Conservation (phyloP, 2,888 invertebrate species). For the Andricus curvator region DNA sequence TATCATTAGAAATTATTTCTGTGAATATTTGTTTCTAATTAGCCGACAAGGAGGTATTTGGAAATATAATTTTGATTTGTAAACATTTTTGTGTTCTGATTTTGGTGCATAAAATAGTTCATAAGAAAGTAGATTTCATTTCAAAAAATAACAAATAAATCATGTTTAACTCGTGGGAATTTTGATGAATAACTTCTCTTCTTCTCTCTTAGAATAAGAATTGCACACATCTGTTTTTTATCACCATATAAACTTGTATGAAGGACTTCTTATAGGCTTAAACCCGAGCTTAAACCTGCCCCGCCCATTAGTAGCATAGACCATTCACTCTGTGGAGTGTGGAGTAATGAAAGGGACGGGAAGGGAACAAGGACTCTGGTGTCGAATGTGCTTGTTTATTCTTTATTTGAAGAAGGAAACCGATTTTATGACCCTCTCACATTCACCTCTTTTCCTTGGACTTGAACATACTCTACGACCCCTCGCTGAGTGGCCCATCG, state of each 20-base stretch:
- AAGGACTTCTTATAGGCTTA: neutral
- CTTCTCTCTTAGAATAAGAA: neutral
- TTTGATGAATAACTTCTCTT: neutral
- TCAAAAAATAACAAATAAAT: no score
- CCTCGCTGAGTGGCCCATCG: constrained; percentile 18
- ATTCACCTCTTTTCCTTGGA: constrained; percentile 24
- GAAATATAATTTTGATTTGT: no score
- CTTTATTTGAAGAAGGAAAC: constrained; percentile 12
- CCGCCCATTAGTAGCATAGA: neutral
- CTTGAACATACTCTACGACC: neutral
- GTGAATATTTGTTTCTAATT: no score
- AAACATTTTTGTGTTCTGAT: no score
- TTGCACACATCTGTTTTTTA: neutral
- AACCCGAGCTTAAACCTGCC: neutral
- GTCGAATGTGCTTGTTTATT: constrained; percentile 38
- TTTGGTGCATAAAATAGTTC: no score
- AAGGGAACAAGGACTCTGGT: neutral
- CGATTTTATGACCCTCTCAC: constrained; percentile 50
- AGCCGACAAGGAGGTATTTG: no score
- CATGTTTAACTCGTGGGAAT: neutral
- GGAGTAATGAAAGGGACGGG: neutral
- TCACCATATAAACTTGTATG: neutral
- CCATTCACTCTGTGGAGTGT: constrained; percentile 6
- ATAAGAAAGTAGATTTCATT: no score
- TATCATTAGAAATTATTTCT: no score